phyloP scores from a whole-genome alignment of 37 sponge, comb jelly and placozoan genomes.

The Dysidea cf. avara region DNA sequence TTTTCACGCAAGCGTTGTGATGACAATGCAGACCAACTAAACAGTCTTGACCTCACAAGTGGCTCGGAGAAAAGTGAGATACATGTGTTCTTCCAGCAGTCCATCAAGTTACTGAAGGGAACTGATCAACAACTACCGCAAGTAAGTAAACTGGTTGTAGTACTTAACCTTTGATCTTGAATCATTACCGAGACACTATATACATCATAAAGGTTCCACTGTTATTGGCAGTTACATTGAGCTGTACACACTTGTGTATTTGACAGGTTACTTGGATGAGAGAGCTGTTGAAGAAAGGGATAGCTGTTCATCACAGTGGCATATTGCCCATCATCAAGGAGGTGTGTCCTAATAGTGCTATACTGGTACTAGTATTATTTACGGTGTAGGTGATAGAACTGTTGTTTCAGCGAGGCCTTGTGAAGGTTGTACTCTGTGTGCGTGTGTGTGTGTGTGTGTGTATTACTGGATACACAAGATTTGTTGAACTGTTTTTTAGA shows the following conservation, averaged over 20 bases:
- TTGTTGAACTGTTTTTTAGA: too few species aligned
- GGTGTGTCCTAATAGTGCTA: constrained; percentile 30
- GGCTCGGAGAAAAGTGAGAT: constrained; percentile 81
- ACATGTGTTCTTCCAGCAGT: constrained; percentile 83
- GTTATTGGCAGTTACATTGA: neutral
- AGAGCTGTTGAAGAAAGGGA: constrained; percentile 80
- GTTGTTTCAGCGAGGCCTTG: constrained; percentile 84
- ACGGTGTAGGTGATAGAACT: constrained; percentile 81
- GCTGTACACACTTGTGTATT: neutral
- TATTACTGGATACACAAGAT: too few species aligned
- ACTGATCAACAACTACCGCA: constrained; percentile 87
- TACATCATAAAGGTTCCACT: neutral
- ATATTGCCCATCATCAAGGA: constrained; percentile 97
- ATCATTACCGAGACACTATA: neutral
- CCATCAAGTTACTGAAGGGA: constrained; percentile 72
- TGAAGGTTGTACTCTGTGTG: too few species aligned
- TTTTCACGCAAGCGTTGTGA: constrained; percentile 87
- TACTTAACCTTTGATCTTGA: neutral
- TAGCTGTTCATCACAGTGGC: constrained; percentile 98
- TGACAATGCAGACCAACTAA: constrained; percentile 74
- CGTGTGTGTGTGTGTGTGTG: too few species aligned
- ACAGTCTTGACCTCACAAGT: constrained; percentile 77
- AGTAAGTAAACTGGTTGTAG: constrained; percentile 22
- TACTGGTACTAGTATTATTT: neutral
- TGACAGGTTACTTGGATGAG: constrained; percentile 68